Base-by-base conservation (phyloP, 1,140 invertebrate genomes). In the Listronotus bonariensis region DNA sequence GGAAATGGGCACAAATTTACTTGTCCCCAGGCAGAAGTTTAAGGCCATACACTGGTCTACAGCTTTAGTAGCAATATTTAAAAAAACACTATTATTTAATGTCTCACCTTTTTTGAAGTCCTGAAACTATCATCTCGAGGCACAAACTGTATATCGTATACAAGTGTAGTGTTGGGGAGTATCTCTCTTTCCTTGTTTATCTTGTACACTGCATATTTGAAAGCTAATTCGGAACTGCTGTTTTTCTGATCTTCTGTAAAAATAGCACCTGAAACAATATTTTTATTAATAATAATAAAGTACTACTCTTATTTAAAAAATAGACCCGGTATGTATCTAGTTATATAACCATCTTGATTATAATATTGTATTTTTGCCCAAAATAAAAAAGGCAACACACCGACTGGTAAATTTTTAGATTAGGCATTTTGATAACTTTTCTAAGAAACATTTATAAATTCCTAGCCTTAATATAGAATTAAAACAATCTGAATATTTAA, bases 91-190 rank as follows among this genome's bases (percentile, higher is more conserved):
- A 10, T 77, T 80, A 95, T 93, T n/a, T n/a, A n/a, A n/a, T n/a
- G n/a, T n/a, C n/a, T n/a, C n/a, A n/a, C 93, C 87, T 92, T 93
- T 76, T 95, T 96, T 9, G 92, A 90, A n/a, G 92, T 90, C 70
- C 90, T 85, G 78, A 96, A 96, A 20, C 91, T 92, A 79, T 96
- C 93, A 72, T 91, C 89, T 54, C 86, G 85, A 8, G 91, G 89
- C 53, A 92, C 91, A 80, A 95, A 94, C 78, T 95, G 90, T 69
- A 96, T 94, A 75, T 96, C 92, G 75, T 95, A 95, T 1, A 93
- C 88, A 31, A 96, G 80, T 0, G 92, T 94, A 0, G 89, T 93
- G 70, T 95, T 92, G 4, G 92, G 89, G 45, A 96, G 79, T 11
- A 96, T 79, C 54, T 82, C 84, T 55, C 88, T 85, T 69, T 96